These are phyloP conservation scores for Magallana angulata DNA, from an alignment of 1,140 invertebrate genomes.

Conservation along the genomic window DNA sequence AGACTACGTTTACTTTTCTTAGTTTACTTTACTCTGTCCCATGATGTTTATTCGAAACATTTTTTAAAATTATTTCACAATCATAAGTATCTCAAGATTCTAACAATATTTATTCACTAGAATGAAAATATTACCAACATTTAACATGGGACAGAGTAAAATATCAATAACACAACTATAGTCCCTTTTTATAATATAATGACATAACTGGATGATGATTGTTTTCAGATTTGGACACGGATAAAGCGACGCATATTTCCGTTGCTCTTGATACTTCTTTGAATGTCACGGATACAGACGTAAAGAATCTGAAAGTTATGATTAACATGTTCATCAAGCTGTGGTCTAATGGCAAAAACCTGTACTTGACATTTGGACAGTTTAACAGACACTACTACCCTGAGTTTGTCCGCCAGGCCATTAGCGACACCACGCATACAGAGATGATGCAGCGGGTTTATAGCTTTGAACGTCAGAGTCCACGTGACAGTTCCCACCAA, in stretches of 20 bases:
- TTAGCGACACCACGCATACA: background rate
- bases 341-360: background rate
- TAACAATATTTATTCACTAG: no score
- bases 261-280: background rate
- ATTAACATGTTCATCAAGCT: constrained; percentile 25
- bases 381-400: background rate
- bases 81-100: no score
- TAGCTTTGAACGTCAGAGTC: background rate
- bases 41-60: no score
- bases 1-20: background rate
- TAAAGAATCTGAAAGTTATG: constrained; percentile 20
- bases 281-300: background rate
- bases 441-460: background rate
- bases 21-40: no score
- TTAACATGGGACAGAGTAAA: no score
- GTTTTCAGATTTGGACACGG: background rate
- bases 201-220: no score
- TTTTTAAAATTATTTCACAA: no score
- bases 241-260: background rate
- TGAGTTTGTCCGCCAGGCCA: background rate
- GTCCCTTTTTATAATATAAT: no score
- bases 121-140: no score
- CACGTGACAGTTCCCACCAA: background rate
- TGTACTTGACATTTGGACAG: background rate
- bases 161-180: no score